These are phyloP conservation scores for Amia ocellicauda DNA, from an alignment of 2,113 vertebrate genomes.

Conservation along the genomic window DNA sequence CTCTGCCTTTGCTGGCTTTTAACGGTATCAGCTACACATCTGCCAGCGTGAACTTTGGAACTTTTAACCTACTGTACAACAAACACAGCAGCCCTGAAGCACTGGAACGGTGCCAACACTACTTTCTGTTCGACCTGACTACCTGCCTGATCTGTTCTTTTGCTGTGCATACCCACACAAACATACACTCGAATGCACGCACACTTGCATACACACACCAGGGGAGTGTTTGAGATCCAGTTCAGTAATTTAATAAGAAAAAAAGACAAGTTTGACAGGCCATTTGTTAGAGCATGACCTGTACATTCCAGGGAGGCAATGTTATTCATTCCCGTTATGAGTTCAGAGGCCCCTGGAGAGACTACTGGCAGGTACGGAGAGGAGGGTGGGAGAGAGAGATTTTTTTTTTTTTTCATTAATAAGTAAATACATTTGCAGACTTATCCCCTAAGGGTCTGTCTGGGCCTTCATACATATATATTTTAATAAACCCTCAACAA, in stretches of 20 bases:
- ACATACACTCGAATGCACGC: background rate
- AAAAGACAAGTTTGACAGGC: slow-evolving; percentile 6
- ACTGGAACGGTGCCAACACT: background rate
- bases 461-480: too few relatives aligned
- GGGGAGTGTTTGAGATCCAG: too few relatives aligned
- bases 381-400: background rate
- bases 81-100: too few relatives aligned
- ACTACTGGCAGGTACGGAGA: slow-evolving; percentile 2
- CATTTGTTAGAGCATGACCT: slow-evolving; percentile 17
- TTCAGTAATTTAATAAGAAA: slow-evolving; percentile 13
- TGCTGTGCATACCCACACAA: too few relatives aligned
- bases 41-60: background rate
- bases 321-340: background rate
- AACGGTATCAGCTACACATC: background rate
- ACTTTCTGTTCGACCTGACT: background rate
- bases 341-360: background rate
- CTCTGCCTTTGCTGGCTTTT: background rate
- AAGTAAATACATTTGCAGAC: too few relatives aligned
- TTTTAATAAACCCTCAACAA: too few relatives aligned
- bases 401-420: too few relatives aligned
- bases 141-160: background rate
- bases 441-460: background rate
- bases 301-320: slow-evolving; percentile 9
- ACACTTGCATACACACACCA: background rate
- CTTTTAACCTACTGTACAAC: background rate